A percentile compares a stretch with the other conserved stretches of the same genome.
phyloP scores from a whole-genome alignment of 2,888 invertebrate species.

The Formica aserva region DNA sequence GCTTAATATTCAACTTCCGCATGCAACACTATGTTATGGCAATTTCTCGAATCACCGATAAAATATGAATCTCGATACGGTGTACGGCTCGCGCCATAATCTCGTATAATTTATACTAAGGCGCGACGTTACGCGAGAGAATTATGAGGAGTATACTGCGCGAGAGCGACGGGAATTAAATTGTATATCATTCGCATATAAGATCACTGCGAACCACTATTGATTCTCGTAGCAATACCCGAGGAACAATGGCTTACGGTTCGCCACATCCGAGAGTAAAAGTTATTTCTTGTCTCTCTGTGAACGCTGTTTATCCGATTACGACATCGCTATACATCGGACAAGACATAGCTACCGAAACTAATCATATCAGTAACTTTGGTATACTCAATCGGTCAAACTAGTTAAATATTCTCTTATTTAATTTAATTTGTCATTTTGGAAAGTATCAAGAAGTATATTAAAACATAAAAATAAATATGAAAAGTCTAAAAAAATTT shows the following conservation, averaged over 20 bases:
- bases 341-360: not conserved
- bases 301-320: conserved; percentile 31
- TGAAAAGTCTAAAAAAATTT: too few relatives aligned
- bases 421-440: not conserved
- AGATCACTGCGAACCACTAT: conserved; percentile 26
- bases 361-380: not conserved
- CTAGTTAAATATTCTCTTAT: not conserved
- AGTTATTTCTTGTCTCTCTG: conserved; percentile 27
- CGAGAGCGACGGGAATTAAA: conserved; percentile 26
- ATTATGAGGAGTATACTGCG: not conserved
- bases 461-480: not conserved
- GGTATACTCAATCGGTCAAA: not conserved
- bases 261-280: conserved; percentile 32
- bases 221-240: conserved; percentile 15
- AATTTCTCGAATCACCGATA: conserved; percentile 55
- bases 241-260: conserved; percentile 33
- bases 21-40: conserved; percentile 2
- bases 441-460: not conserved
- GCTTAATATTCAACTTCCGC: conserved; percentile 32
- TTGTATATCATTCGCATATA: conserved; percentile 27
- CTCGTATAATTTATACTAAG: conserved; percentile 38
- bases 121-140: conserved; percentile 27
- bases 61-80: conserved; percentile 48
- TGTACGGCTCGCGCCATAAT: conserved; percentile 30
- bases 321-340: not conserved